These are phyloP conservation scores for Callinectes sapidus DNA, from an alignment of 2,888 invertebrate genomes.

Conservation along the genomic window DNA sequence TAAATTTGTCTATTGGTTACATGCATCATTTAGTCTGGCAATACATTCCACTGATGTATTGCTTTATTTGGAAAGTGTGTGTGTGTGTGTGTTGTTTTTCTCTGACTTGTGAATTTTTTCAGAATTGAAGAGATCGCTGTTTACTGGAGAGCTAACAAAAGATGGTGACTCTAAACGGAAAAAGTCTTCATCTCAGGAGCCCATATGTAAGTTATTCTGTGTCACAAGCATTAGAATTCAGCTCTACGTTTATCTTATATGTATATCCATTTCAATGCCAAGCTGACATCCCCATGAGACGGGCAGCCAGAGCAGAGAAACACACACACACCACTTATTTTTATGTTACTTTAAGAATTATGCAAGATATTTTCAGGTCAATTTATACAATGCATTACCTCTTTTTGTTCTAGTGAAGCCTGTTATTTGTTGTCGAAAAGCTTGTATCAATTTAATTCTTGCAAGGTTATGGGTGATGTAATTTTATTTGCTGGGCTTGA, in stretches of 20 bases:
- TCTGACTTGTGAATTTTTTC: conserved; percentile 13
- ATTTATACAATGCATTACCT: neutral
- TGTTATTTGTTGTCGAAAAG: neutral
- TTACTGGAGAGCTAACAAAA: conserved; percentile 56
- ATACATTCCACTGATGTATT: no score
- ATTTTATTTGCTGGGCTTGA: neutral
- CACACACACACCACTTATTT: neutral
- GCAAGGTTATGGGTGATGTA: neutral
- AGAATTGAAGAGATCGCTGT: conserved; percentile 60
- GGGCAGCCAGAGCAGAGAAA: no score
- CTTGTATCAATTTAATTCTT: neutral
- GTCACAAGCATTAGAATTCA: neutral
- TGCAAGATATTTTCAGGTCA: neutral
- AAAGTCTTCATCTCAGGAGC: conserved; percentile 54
- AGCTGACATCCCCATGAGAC: no score
- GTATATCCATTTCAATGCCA: no score
- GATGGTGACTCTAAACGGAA: conserved; percentile 63
- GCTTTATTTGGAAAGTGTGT: neutral
- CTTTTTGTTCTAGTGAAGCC: neutral
- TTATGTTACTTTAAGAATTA: neutral
- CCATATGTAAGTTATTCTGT: conserved; percentile 50
- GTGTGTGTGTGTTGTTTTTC: neutral
- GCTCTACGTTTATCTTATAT: no score
- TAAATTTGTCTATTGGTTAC: no score
- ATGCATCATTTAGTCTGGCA: no score